Evolutionary conservation across 1,140 invertebrate genomes (phyloP), one percentile per base, ranked within the genome.

Genomic region (Papilio helenus): DNA sequence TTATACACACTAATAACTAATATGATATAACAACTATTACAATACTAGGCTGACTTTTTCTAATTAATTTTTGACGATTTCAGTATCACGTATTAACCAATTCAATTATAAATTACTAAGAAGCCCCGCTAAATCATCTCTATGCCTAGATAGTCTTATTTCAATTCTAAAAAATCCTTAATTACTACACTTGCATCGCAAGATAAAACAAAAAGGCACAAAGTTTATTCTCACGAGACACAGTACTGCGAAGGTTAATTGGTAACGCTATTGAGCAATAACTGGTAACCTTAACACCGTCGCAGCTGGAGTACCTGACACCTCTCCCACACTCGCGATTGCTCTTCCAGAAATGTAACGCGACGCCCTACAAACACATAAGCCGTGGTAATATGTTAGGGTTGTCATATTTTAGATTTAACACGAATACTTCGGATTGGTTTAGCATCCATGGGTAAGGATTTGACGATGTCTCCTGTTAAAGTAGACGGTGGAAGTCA

Each of bases 321-420:
- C 81, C 83, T 79, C 83, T 84, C 83, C 80, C 83, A 84, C 83
- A 81, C 51, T 84, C 51, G 58, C 46, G 16, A 16, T 49, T 49
- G 16, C 49, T 77, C 68, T 78, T 81, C 68, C 80, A 77, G 80
- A 49, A 76, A 81, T 68, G 82, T 81, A 83, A 81, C 74, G 29
- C 42, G 74, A 81, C 20, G 18, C 49, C 9, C 51, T 8, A 55
- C n/a, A 55, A 5, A 55, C 51, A 20, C 5, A 55, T 20, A 55
- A 16, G 4, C 72, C 44, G 44, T 23, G 29, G 9, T 26, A 34
- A 55, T 46, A 46, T 14, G 10, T n/a, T 18, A 55, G 51, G 51
- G 51, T 8, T 55, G 18, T 2, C 16, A 49, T n/a, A n/a, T n/a
- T n/a, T n/a, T n/a, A n/a, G n/a, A n/a, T n/a, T n/a, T n/a, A n/a